These are phyloP conservation scores for Proterorhinus semilunaris DNA, from an alignment of 2,113 vertebrate species.

Conservation along the genomic window DNA sequence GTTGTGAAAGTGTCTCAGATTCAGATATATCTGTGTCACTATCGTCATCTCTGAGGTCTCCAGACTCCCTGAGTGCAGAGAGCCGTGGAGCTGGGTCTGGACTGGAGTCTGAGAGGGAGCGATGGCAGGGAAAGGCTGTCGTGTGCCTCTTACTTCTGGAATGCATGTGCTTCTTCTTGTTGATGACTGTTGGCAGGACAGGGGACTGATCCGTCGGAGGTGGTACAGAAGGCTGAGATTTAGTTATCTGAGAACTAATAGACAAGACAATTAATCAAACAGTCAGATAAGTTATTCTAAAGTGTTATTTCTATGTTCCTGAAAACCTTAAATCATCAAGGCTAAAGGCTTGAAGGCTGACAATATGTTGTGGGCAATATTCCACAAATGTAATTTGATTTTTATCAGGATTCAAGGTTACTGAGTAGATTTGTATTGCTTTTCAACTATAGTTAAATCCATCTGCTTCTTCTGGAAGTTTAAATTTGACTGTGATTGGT, in stretches of 20 bases:
- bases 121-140: slow-evolving; percentile 6
- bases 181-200: slow-evolving; percentile 10
- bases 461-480: no score
- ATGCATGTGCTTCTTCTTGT: slow-evolving; percentile 16
- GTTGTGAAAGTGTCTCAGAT: slow-evolving; percentile 78
- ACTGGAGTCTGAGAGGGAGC: slow-evolving; percentile 2
- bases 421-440: no score
- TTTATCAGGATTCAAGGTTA: no score
- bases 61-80: slow-evolving; percentile 3
- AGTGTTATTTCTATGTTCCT: no score
- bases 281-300: no score
- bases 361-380: no score
- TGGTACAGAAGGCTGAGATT: slow-evolving; percentile 1
- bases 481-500: no score
- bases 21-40: slow-evolving; percentile 90
- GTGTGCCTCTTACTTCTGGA: slow-evolving; percentile 24
- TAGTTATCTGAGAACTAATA: slow-evolving; percentile 41
- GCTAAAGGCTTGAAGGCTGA: no score
- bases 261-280: not conserved
- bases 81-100: slow-evolving; percentile 12
- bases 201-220: slow-evolving; percentile 9
- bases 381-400: no score
- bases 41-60: slow-evolving; percentile 60
- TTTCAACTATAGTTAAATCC: no score
- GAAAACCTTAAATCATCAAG: no score